Base-by-base conservation (phyloP, 2,888 invertebrate species). In the Macrosiphum euphorbiae region DNA sequence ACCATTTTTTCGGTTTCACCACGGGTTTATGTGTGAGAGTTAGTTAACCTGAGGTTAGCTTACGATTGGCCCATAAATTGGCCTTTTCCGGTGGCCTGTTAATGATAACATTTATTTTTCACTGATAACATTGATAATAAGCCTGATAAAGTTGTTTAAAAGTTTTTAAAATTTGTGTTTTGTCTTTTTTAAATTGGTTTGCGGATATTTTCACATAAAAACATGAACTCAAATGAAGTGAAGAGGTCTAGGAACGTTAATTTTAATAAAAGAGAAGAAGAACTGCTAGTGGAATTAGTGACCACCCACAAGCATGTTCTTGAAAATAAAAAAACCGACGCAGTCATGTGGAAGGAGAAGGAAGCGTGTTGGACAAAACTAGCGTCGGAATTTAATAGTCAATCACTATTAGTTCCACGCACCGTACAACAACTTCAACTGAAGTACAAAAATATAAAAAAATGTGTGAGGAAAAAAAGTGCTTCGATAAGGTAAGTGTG, bases 31-130 rank as follows among this genome's bases (percentile, higher is more conserved):
- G 16, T 10, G 50, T 87, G 13, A 24, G 86, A 87, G 86, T 87
- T 50, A 50, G 50, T 50, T 85, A 50, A 87, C 28, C n/a, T 35
- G 28, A 86, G 11, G 41, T 84, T 84, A 84, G 24, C 84, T 84
- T 67, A 67, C n/a, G 61, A 61, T 61, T 61, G 61, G 10, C 28
- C 61, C 3, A 11, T 11, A 61, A 61, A 61, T 61, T 61, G 35
- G 47, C 41, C 24, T 41, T 28, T 87, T 87, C 87, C 16, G 11
- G 50, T 13, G 26, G 24, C 26, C 10, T 24, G 7, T 24, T n/a
- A 26, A 87, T 50, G n/a, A 87, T 87, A n/a, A 47, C 50, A 24
- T n/a, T 87, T 50, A 87, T 87, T 87, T 87, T 87, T 28, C n/a
- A 26, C 87, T 50, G 50, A 47, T 87, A 50, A 50, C 87, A 35